Percentiles rank a stretch among this genome's conserved stretches.
These are phyloP conservation scores for Aurelia aurita complex sp. Pacific DNA, from an alignment of 30 jellyfish, hydroid and myxozoan species.

Conservation along the genomic window DNA sequence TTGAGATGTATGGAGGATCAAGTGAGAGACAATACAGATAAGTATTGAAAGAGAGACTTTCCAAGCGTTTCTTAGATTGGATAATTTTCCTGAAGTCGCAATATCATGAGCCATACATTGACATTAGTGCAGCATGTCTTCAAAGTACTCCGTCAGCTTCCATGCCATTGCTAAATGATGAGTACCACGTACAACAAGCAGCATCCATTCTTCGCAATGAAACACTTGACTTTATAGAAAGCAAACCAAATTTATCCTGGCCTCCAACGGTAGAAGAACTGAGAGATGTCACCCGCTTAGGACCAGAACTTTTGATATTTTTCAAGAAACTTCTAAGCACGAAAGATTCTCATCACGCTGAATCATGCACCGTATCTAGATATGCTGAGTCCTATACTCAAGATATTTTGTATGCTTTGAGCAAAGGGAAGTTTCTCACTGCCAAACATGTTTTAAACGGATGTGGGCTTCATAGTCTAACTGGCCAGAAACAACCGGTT, in stretches of 20 bases:
- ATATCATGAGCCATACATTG: constrained; percentile 18
- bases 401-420: constrained; percentile 8
- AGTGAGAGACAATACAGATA: background rate
- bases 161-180: constrained; percentile 23
- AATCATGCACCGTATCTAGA: background rate
- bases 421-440: constrained; percentile 13
- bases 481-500: constrained; percentile 19
- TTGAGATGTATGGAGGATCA: constrained; percentile 12
- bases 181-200: constrained; percentile 20
- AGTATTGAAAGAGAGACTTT: background rate
- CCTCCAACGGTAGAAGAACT: constrained; percentile 14
- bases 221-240: background rate
- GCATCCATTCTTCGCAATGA: constrained; percentile 20
- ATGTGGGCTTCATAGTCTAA: constrained; percentile 20
- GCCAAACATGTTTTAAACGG: constrained; percentile 12
- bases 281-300: background rate
- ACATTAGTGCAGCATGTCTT: background rate
- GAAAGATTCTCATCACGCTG: constrained; percentile 1
- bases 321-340: background rate
- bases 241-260: constrained; percentile 13
- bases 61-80: constrained; percentile 3
- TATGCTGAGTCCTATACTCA: constrained; percentile 7
- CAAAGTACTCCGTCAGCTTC: background rate
- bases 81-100: constrained; percentile 3
- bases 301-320: constrained; percentile 4